A percentile compares a stretch with the other conserved stretches of the same genome.
phyloP scores from a whole-genome alignment of 2,113 vertebrate genomes.

The Sander lucioperca region DNA sequence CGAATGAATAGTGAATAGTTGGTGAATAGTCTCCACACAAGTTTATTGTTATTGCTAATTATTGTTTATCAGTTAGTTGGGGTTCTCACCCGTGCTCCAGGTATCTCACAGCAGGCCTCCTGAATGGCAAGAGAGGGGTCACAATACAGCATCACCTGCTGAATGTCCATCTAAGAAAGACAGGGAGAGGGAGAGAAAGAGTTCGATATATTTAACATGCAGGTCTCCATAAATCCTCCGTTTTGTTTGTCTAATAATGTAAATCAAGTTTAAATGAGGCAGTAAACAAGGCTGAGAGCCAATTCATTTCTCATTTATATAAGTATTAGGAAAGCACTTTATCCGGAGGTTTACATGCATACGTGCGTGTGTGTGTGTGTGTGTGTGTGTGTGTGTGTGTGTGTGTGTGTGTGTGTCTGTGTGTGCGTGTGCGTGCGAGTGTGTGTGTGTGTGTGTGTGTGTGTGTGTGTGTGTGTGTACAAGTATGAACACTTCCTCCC shows the following conservation, averaged over 20 bases:
- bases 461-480: not conserved
- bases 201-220: not conserved
- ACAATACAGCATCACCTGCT: slow-evolving; percentile 93
- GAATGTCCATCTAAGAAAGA: slow-evolving; percentile 89
- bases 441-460: not conserved
- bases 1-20: too few species aligned
- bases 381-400: not conserved
- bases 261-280: slow-evolving; percentile 46
- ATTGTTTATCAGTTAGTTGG: not conserved
- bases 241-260: slow-evolving; percentile 31
- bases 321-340: slow-evolving; percentile 42
- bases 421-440: slow-evolving; percentile 2
- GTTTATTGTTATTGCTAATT: not conserved
- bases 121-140: slow-evolving; percentile 88
- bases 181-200: not conserved
- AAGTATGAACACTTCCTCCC: not conserved
- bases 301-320: slow-evolving; percentile 57
- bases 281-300: slow-evolving; percentile 44
- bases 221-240: not conserved
- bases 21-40: not conserved
- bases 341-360: not conserved
- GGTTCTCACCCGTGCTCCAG: slow-evolving; percentile 87
- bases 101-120: slow-evolving; percentile 95
- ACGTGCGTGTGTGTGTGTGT: not conserved
- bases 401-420: not conserved